Evolutionary conservation across 2,797 vertebrate species (phyloP).

Genomic region (Cynopterus sphinx): DNA sequence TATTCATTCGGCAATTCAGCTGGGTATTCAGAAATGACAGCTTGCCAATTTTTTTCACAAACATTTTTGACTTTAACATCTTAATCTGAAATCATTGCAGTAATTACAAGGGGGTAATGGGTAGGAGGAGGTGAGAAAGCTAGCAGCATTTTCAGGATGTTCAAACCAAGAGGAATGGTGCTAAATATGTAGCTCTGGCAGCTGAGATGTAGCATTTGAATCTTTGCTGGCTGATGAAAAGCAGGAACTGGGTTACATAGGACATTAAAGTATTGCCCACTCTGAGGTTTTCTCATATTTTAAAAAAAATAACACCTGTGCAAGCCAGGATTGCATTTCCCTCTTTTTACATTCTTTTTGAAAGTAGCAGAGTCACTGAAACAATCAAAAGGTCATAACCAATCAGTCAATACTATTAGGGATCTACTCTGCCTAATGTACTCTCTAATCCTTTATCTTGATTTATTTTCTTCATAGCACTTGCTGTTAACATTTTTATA

Average conservation of each 20-base stretch:
- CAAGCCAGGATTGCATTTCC: neutral
- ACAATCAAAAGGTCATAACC: neutral
- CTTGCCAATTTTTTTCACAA: constrained; percentile 66
- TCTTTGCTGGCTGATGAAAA: neutral
- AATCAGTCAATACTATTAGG: neutral
- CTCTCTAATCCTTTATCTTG: neutral
- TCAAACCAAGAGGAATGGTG: neutral
- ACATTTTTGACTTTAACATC: constrained; percentile 55
- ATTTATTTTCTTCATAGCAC: neutral
- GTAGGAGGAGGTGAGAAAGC: neutral
- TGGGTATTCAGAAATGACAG: constrained; percentile 71
- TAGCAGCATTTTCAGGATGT: neutral
- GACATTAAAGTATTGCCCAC: neutral
- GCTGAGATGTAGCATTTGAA: neutral
- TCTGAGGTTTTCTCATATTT: neutral
- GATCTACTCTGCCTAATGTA: neutral
- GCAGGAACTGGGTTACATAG: neutral
- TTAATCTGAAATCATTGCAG: constrained; percentile 76
- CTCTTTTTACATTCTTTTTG: neutral
- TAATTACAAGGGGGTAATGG: constrained; percentile 43
- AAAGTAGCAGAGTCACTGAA: neutral
- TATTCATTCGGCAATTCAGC: constrained; percentile 69
- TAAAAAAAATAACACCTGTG: neutral
- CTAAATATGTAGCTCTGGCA: neutral
- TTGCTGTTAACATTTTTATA: neutral